Base-by-base conservation (phyloP, 2,797 vertebrate genomes). In the Percopsis omiscomaycus region DNA sequence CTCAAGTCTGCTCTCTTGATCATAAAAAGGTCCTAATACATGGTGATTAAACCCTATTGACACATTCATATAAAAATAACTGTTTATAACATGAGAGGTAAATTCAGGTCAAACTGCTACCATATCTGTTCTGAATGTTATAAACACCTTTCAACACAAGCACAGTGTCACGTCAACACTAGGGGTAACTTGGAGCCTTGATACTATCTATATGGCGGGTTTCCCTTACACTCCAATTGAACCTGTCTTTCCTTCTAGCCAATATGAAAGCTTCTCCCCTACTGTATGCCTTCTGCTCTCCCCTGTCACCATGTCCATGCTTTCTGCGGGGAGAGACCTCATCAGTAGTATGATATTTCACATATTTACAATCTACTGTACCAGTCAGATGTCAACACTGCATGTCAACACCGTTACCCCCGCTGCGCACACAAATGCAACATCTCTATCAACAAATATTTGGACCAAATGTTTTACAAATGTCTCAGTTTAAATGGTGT, bases 31-130 rank as follows among this genome's bases (percentile, higher is more conserved):
- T 56, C 64, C 46, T 55, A 30, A 6, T 50, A 37, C 45, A 3
- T 52, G 27, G 53, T 67, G 70, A 77, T 69, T 78, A 61, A 72
- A 73, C 45, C 73, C 75, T 59, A 57, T 66, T 61, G 72, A 68
- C 67, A 58, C 11, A 68, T 30, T 55, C 61, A 0, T 27, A 69
- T 61, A 49, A 61, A 68, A 70, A 32, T 54, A 16, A 13, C 50
- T 22, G 15, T 28, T 6, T 10, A 48, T 13, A n/a, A 48, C 12
- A n/a, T 12, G 12, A 10, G 12, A 13, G 11, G 15, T 15, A 10
- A 16, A 11, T 51, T 16, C 11, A 16, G 50, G 50, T 22, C n/a
- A 51, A 51, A 51, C 5, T 51, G 15, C 22, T 27, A 54, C 46
- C n/a, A 29, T 48, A 52, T 59, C 27, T 74, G 29, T 16, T 44